Base-by-base conservation (phyloP, 2,113 vertebrate species). In the Ammodytes marinus region DNA sequence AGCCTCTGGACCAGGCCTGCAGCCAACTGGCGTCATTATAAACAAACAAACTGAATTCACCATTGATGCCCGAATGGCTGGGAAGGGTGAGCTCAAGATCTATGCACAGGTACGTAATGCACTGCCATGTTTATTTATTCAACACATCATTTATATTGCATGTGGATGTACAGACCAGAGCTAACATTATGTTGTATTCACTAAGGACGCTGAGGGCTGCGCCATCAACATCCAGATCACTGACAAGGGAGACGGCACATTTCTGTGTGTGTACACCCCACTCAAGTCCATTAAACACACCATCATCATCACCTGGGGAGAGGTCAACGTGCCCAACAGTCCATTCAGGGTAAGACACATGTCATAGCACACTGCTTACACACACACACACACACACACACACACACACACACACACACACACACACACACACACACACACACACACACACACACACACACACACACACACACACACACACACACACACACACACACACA, bases 231-330 rank as follows among this genome's bases (percentile, higher is more conserved):
- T 99, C 93, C 95, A 97, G 89, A 95, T 99, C 86, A 96, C 96
- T 79, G 96, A 98, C 86, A 97, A 95, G 0, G 96, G 96, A 0
- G 97, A 99, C 0, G 95, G 95, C 80, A 98, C 97, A 37, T 99
- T 95, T 88, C 90, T 95, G 69, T 99, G 98, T 15, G 94, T 96
- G 86, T 99, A 99, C 1, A 90, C 97, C 60, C 97, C 98, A 64
- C 94, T 93, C 82, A 99, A 99, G 89, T 90, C 98, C 82, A 96
- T 99, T 77, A 99, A 99, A 76, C 97, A 99, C 93, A 99, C 98
- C 47, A 94, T 99, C 93, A 97, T 99, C 72, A 71, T 99, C 67
- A 95, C 96, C 84, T 99, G 98, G 98, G 97, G 96, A 0, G 96
- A 96, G 0, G 97, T 99, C 91, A 98, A 95, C 10, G 93, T 98